phyloP scores from a whole-genome alignment of 2,113 vertebrate genomes.

The Zosterops japonicus region DNA sequence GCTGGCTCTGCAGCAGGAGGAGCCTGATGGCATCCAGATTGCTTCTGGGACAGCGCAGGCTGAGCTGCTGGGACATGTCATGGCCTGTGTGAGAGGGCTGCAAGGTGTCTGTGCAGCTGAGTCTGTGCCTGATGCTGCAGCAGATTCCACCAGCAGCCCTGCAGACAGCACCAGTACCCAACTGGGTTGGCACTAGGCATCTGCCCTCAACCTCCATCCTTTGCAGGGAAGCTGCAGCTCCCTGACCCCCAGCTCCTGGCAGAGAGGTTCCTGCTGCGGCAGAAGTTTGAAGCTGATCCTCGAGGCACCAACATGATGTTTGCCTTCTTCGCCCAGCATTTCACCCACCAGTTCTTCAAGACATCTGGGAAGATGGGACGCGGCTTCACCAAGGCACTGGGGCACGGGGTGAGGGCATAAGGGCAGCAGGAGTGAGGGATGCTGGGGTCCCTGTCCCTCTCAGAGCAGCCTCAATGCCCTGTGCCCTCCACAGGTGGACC shows the following conservation, averaged over 20 bases:
- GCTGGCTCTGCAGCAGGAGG: background rate
- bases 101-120: background rate
- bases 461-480: accelerated
- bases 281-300: slow-evolving; percentile 84
- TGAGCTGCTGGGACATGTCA: background rate
- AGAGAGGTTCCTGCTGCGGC: slow-evolving; percentile 80
- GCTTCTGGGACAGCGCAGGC: background rate
- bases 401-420: slow-evolving; percentile 83
- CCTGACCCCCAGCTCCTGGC: slow-evolving; percentile 82
- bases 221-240: slow-evolving; percentile 81
- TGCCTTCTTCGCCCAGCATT: slow-evolving; percentile 96
- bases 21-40: background rate
- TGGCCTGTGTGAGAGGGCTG: background rate
- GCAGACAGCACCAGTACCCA: background rate
- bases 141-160: background rate
- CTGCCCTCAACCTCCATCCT: background rate
- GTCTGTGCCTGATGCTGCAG: background rate
- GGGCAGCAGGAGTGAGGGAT: accelerated
- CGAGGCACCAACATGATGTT: slow-evolving; percentile 92
- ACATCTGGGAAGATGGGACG: slow-evolving; percentile 80
- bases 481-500: slow-evolving; percentile 82
- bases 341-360: slow-evolving; percentile 98
- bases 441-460: accelerated
- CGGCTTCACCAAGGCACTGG: slow-evolving; percentile 89
- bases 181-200: accelerated